phyloP scores from a whole-genome alignment of 2,113 vertebrate species.

The Percopsis transmontana region DNA sequence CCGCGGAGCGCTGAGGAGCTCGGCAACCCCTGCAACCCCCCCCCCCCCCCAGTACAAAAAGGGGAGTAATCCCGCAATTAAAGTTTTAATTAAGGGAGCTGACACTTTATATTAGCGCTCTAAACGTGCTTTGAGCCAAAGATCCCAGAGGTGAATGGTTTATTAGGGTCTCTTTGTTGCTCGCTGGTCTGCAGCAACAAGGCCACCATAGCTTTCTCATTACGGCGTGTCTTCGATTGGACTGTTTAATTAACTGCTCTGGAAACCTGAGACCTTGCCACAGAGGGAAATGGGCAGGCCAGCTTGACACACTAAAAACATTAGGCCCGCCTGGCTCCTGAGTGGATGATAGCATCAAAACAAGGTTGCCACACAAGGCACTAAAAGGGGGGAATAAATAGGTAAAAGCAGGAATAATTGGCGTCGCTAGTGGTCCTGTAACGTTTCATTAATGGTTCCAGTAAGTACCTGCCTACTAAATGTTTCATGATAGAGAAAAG shows the following conservation, averaged over 20 bases:
- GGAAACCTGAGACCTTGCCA: conserved; percentile 62
- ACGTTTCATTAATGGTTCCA: conserved; percentile 8
- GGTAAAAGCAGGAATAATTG: conserved; percentile 25
- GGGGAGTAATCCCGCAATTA: conserved; percentile 77
- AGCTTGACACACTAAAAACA: conserved; percentile 38
- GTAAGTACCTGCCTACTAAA: conserved; percentile 23
- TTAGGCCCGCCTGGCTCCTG: conserved; percentile 43
- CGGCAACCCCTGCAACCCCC: conserved; percentile 40
- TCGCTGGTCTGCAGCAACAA: conserved; percentile 67
- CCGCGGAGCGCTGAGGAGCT: conserved; percentile 43
- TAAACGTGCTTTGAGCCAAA: conserved; percentile 71
- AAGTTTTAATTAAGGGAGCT: conserved; percentile 81
- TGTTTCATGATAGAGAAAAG: conserved; percentile 22
- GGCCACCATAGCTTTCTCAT: conserved; percentile 78
- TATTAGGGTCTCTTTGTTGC: conserved; percentile 73
- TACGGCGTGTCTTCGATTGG: conserved; percentile 74
- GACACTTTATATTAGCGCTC: conserved; percentile 75
- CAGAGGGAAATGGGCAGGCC: conserved; percentile 47
- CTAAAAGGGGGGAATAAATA: conserved; percentile 24
- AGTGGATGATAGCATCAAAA: conserved; percentile 27
- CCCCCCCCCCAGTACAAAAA: conserved; percentile 66
- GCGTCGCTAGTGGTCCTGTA: conserved; percentile 22
- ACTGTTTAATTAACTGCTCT: conserved; percentile 78
- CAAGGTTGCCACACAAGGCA: conserved; percentile 4
- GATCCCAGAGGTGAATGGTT: conserved; percentile 73